Conservation (phyloP, 2,888 invertebrate species). For the Diachrysia chrysitis region DNA sequence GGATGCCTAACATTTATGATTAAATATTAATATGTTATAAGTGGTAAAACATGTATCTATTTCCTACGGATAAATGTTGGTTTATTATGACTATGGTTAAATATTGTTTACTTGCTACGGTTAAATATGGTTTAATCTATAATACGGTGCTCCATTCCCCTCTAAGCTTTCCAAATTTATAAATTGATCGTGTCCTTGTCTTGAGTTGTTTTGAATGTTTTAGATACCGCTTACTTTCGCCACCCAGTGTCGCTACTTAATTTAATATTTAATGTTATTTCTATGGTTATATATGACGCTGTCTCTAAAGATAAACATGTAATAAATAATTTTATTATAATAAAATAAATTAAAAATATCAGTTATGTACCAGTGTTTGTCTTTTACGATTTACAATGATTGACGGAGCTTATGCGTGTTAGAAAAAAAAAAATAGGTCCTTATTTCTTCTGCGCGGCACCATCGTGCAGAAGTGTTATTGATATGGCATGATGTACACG, state of each 20-base stretch:
- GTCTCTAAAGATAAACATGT: not conserved
- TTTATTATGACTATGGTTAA: not conserved
- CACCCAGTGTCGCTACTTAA: not conserved
- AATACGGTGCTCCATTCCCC: conserved; percentile 4
- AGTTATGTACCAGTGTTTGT: not conserved
- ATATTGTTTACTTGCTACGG: conserved; percentile 2
- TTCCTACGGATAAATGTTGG: conserved; percentile 1
- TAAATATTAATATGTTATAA: not conserved
- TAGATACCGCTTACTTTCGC: not conserved
- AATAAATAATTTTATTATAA: not conserved
- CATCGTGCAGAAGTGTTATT: not conserved
- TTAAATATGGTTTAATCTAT: not conserved
- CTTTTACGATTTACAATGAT: not conserved
- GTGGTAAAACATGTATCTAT: not conserved
- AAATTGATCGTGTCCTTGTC: not conserved
- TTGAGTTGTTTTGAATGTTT: not conserved
- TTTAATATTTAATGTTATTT: not conserved
- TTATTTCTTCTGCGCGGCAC: not conserved
- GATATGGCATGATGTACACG: not conserved
- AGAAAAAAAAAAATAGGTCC: not conserved
- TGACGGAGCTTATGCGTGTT: not conserved
- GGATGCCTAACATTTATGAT: not conserved
- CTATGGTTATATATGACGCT: conserved; percentile 1
- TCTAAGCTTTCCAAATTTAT: not conserved
- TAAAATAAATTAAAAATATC: not conserved